Evolutionary conservation across 2,113 vertebrate species (phyloP).

Genomic region (Sciurus niger): DNA sequence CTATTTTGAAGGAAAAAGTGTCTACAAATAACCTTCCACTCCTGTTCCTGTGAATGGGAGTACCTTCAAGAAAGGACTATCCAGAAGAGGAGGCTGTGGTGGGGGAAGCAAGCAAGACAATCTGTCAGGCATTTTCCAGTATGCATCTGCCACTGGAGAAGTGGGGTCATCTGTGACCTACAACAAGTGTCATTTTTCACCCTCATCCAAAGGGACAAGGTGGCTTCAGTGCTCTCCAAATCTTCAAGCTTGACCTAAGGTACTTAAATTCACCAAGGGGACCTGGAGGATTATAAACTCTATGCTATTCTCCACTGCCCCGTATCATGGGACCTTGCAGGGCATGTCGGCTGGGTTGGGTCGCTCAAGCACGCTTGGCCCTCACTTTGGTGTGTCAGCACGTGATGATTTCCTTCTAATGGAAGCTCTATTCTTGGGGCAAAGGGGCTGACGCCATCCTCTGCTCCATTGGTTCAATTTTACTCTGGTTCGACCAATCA

Average conservation of each 20-base stretch:
- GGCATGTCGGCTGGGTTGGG: not conserved
- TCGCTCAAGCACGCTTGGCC: not conserved
- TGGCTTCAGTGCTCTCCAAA: not conserved
- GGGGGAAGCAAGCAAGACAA: not conserved
- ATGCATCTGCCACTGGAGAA: not conserved
- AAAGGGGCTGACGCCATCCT: not conserved
- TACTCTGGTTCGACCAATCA: not conserved
- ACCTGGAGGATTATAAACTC: not conserved
- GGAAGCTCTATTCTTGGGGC: not conserved
- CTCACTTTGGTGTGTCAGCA: not conserved
- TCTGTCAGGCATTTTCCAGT: not conserved
- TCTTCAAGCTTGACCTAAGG: not conserved
- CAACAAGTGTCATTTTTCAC: not conserved
- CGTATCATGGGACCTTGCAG: rapidly evolving
- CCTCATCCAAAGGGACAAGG: not conserved
- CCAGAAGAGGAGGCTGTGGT: not conserved
- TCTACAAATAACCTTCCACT: not conserved
- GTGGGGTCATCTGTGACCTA: not conserved
- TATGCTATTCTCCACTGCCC: not conserved
- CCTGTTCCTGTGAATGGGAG: not conserved
- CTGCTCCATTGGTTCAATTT: not conserved
- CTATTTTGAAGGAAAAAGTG: not conserved
- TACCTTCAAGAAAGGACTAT: not conserved
- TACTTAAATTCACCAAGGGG: not conserved
- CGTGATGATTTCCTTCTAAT: not conserved